Base-by-base conservation (phyloP, 1,140 invertebrate genomes). In the Acromyrmex heyeri region DNA sequence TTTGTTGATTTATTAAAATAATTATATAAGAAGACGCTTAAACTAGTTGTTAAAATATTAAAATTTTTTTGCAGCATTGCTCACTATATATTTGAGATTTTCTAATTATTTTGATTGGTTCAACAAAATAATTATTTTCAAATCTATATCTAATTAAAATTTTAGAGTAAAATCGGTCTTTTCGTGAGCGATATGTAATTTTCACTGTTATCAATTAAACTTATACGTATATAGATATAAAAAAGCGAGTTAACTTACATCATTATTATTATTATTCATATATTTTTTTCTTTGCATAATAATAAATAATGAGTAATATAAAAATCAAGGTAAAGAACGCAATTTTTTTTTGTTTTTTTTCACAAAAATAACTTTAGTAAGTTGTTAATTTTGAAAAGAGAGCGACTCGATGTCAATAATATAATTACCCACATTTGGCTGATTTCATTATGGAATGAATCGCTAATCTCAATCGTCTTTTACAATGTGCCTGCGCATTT, bases 391-490 rank as follows among this genome's bases (percentile, higher is more conserved):
- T 34, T 14, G 3, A 59, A 21, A 12, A 55, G 57, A 30, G 27
- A 30, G 27, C 18, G 30, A 14, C 14, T 57, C 50, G 12, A 0
- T 57, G 53, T 38, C 72, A 24, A 5, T 34, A 7, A 7, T 12
- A 4, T 48, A 65, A 34, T 78, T 78, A 61, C 3, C 2, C 48
- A 24, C 24, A 34, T 24, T 69, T 24, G 38, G 2, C 48, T 55
- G 48, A 69, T 21, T 70, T 83, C 38, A 21, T 30, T 55, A 16
- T 76, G 59, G 14, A 61, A 50, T 62, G 18, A 21, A 61, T 75
- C 24, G 48, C 18, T 10, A 61, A 82, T 30, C 50, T 18, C 10
- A 10, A 59, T 12, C 48, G 5, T 55, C 10, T 59, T 77, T 77
- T 61, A 44, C 59, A 44, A 10, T 0, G 27, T 18, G 21, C 12